Evolutionary conservation across 2,797 vertebrate species (phyloP).

Genomic region (Halcyon badia): DNA sequence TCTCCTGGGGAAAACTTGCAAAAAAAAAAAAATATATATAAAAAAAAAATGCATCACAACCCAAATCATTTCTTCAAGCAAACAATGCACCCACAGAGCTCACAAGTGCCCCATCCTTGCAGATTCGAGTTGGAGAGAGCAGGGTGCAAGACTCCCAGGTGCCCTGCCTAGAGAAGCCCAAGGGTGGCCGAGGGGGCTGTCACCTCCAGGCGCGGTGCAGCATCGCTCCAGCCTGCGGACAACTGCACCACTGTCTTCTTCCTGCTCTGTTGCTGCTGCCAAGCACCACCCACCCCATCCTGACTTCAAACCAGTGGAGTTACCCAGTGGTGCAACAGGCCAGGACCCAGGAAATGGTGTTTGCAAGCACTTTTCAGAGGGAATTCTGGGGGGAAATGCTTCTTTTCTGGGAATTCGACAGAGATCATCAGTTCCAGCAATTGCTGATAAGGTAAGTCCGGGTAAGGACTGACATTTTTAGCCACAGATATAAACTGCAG

Average conservation of each 20-base stretch:
- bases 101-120: neutral
- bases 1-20: neutral
- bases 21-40: neutral
- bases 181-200: neutral
- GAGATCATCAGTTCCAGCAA: neutral
- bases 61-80: neutral
- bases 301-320: neutral
- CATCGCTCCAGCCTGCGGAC: neutral
- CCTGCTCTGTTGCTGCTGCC: neutral
- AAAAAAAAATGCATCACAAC: neutral
- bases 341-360: neutral
- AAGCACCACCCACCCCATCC: neutral
- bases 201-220: fast-evolving
- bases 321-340: fast-evolving
- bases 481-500: neutral
- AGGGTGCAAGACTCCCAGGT: neutral
- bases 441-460: neutral
- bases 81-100: neutral
- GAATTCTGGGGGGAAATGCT: neutral
- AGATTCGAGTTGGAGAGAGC: neutral
- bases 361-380: neutral
- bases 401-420: neutral
- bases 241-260: neutral
- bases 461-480: neutral
- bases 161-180: neutral